Conservation (phyloP, 2,888 invertebrate species). For the Hedychridium roseum region DNA sequence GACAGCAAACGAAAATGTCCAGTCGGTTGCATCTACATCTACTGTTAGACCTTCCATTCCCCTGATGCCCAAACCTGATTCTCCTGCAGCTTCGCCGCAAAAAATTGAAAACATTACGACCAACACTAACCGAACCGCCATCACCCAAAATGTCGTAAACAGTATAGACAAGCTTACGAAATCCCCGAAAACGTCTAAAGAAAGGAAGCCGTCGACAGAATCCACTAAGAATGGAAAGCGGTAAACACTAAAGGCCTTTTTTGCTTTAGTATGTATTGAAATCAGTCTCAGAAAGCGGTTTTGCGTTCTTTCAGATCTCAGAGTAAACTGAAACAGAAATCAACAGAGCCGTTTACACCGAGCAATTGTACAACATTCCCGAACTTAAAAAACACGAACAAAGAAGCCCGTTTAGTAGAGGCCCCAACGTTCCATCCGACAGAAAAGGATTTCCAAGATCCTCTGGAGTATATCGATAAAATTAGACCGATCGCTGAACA, state of each 20-base stretch:
- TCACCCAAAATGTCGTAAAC: constrained; percentile 4
- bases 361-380: constrained; percentile 51
- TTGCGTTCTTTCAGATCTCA: constrained; percentile 35
- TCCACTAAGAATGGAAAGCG: constrained; percentile 44
- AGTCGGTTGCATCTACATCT: constrained; percentile 3
- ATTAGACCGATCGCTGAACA: constrained; percentile 79
- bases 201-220: constrained; percentile 48
- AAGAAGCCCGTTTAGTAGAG: constrained; percentile 70
- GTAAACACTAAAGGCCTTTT: constrained; percentile 19
- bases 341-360: constrained; percentile 35
- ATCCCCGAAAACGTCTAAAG: constrained; percentile 43
- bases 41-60: constrained; percentile 1
- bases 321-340: constrained; percentile 44
- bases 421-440: constrained; percentile 84
- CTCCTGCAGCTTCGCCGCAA: constrained; percentile 8
- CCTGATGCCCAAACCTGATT: constrained; percentile 1
- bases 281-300: not conserved
- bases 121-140: constrained; percentile 13
- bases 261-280: not conserved
- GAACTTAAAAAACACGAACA: constrained; percentile 35
- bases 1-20: not conserved
- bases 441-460: constrained; percentile 84
- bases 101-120: constrained; percentile 19
- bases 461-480: constrained; percentile 82
- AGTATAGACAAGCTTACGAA: constrained; percentile 38